A percentile compares a stretch with the other conserved stretches of the same genome.
phyloP scores from a whole-genome alignment of 2,888 invertebrate species.

The Habroteleia sp. region DNA sequence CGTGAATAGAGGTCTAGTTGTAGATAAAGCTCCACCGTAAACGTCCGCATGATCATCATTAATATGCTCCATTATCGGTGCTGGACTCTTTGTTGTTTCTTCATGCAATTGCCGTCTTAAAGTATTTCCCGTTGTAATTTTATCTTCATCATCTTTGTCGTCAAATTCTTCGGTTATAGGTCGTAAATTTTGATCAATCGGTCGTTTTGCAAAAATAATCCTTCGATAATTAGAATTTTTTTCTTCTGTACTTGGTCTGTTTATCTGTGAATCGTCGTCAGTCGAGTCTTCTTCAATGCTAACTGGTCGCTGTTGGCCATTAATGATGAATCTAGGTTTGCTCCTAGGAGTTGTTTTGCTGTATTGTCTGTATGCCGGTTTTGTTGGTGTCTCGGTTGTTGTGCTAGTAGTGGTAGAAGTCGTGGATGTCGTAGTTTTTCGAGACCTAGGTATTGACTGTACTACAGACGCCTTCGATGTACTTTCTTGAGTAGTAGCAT shows the following conservation, averaged over 20 bases:
- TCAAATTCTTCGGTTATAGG: constrained; percentile 80
- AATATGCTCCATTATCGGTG: constrained; percentile 83
- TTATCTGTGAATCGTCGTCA: constrained; percentile 76
- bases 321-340: constrained; percentile 74
- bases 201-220: constrained; percentile 75
- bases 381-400: constrained; percentile 76
- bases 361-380: constrained; percentile 73
- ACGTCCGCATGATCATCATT: constrained; percentile 87
- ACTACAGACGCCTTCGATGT: constrained; percentile 85
- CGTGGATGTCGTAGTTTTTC: constrained; percentile 78
- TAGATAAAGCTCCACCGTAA: constrained; percentile 85
- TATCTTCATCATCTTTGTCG: constrained; percentile 79
- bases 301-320: constrained; percentile 75
- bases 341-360: constrained; percentile 71
- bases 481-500: constrained; percentile 82
- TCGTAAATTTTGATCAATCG: constrained; percentile 75
- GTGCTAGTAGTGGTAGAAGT: constrained; percentile 73
- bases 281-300: constrained; percentile 70
- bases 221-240: constrained; percentile 70
- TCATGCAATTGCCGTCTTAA: constrained; percentile 85
- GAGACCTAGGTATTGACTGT: constrained; percentile 85
- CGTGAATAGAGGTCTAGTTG: constrained; percentile 86
- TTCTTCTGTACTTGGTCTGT: constrained; percentile 72
- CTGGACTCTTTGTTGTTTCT: constrained; percentile 81
- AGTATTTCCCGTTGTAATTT: constrained; percentile 82